Base-by-base conservation (phyloP, 2,888 invertebrate species). In the Harpagoxenus sublaevis region DNA sequence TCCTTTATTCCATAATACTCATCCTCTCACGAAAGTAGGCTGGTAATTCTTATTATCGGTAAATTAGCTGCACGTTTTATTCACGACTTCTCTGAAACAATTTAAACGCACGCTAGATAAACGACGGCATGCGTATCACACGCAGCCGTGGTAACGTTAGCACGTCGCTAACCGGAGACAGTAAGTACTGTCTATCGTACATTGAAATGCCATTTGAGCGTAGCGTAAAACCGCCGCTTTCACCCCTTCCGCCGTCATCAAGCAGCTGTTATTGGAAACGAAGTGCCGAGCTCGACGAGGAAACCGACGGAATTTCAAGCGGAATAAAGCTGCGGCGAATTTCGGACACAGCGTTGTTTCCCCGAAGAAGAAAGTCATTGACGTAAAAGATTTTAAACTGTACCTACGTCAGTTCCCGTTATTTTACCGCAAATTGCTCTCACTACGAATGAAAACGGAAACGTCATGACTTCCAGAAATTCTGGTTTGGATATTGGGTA, bases 181-280 rank as follows among this genome's bases (percentile, higher is more conserved):
- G 39, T 55, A 71, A 77, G 28, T 78, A 81, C 42, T 53, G 60
- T 18, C 57, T 71, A 42, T 39, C 84, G 57, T 57, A 65, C 39
- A 39, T 35, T 39, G 48, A 68, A 81, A 84, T 68, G 57, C 70
- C 51, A 78, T 79, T 63, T 77, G 48, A 48, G 48, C n/a, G 35
- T 70, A 78, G n/a, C 78, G 48, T 28, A 70, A 73, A 82, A 77
- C 48, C 63, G 53, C 48, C 82, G 90, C 90, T 90, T 90, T 90
- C 89, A 90, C 88, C 89, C 89, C 86, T 74, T 79, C 81, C 84
- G 31, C 79, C 39, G 60, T 81, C 86, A 70, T 85, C 87, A 66
- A 77, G 12, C 70, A 82, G 28, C 63, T 77, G 86, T 60, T 79
- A 63, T 84, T 87, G 86, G 87, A 84, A 63, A 71, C 70, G 57